Evolutionary conservation across 2,888 invertebrate genomes (phyloP).

Genomic region (Empis livida): DNA sequence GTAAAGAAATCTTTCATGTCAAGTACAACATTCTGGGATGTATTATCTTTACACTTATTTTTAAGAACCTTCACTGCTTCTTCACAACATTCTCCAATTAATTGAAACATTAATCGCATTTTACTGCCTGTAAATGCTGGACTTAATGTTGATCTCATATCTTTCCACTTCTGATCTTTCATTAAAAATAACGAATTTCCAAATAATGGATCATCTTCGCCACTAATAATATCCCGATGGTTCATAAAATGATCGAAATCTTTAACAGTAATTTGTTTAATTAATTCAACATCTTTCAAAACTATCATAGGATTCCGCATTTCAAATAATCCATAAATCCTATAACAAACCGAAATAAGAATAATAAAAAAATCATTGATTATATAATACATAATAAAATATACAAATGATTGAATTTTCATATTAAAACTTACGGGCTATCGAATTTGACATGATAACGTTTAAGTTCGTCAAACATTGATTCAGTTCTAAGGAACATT

Average conservation of each 20-base stretch:
- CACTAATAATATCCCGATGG: conserved; percentile 32
- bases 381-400: neutral
- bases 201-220: conserved; percentile 37
- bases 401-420: too few relatives aligned
- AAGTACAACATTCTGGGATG: conserved; percentile 9
- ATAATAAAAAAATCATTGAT: neutral
- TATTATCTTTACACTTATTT: neutral
- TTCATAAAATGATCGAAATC: conserved; percentile 45
- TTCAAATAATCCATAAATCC: conserved; percentile 39
- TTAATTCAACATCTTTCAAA: conserved; percentile 41
- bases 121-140: conserved; percentile 38
- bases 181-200: conserved; percentile 38
- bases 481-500: neutral
- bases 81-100: conserved; percentile 25
- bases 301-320: conserved; percentile 33
- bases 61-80: conserved; percentile 10
- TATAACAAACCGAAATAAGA: too few relatives aligned
- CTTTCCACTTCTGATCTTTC: conserved; percentile 35
- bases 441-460: too few relatives aligned
- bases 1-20: conserved; percentile 24
- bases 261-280: conserved; percentile 42
- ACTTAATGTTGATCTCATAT: conserved; percentile 36
- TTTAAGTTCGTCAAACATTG: neutral
- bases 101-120: conserved; percentile 35
- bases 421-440: too few relatives aligned